Percentiles rank a stretch among this genome's conserved stretches.
Evolutionary conservation across 2,113 vertebrate genomes (phyloP).

Genomic region (Burhinus oedicnemus): DNA sequence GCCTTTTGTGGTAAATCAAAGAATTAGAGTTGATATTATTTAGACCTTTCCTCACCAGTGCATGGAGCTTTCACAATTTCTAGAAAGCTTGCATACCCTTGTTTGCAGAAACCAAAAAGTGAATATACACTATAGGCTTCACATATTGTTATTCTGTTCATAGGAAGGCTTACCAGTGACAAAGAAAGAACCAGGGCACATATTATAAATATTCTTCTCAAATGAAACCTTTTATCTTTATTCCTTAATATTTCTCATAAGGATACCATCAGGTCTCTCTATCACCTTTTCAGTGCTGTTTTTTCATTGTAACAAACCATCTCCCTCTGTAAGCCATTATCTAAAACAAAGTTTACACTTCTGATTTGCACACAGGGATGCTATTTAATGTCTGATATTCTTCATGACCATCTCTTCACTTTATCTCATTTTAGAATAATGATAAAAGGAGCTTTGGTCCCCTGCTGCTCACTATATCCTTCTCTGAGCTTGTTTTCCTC

Average conservation of each 20-base stretch:
- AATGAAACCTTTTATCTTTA: background rate
- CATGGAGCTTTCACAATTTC: background rate
- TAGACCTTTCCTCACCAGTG: background rate
- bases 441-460: constrained; percentile 44
- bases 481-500: constrained; percentile 18
- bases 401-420: constrained; percentile 30
- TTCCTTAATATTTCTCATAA: constrained; percentile 28
- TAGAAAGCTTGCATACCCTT: background rate
- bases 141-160: background rate
- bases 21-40: background rate
- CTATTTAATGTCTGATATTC: constrained; percentile 30
- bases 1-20: background rate
- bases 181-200: background rate
- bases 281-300: background rate
- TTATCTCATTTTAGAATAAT: constrained; percentile 36
- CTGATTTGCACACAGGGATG: constrained; percentile 41
- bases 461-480: constrained; percentile 31
- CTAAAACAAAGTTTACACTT: constrained; percentile 42
- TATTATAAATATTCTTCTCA: background rate
- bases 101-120: background rate
- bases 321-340: constrained; percentile 30
- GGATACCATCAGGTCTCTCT: background rate
- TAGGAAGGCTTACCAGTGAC: background rate
- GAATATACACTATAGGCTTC: background rate
- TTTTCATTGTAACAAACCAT: background rate